Evolutionary conservation across 2,888 invertebrate species (phyloP).

Genomic region (Sesia bembeciformis): DNA sequence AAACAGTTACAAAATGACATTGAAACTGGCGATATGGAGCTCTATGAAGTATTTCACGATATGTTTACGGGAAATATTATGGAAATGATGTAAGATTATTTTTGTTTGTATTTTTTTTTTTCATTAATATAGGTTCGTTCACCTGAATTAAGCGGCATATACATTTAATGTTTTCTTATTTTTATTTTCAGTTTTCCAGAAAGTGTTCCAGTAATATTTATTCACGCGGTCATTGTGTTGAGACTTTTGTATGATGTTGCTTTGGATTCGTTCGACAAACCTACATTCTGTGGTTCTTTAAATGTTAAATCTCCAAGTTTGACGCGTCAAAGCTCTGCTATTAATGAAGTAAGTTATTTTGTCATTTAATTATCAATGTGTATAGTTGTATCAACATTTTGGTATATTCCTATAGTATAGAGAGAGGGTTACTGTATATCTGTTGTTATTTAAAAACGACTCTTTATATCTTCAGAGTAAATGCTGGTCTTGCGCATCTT

Average conservation of each 20-base stretch:
- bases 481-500: no score
- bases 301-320: slow-evolving; percentile 79
- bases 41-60: slow-evolving; percentile 77
- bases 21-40: slow-evolving; percentile 50
- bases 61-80: slow-evolving; percentile 85
- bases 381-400: no score
- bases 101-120: not conserved
- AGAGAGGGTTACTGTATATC: no score
- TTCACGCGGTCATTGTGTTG: slow-evolving; percentile 89
- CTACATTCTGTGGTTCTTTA: slow-evolving; percentile 79
- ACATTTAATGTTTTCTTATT: not conserved
- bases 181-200: slow-evolving; percentile 75
- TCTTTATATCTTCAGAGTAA: no score
- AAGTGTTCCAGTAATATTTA: slow-evolving; percentile 83
- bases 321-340: slow-evolving; percentile 74
- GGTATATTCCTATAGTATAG: no score
- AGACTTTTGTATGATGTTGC: slow-evolving; percentile 95
- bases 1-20: slow-evolving; percentile 58
- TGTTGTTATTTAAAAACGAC: no score
- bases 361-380: no score
- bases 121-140: not conserved
- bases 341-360: slow-evolving; percentile 69
- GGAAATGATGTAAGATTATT: slow-evolving; percentile 75
- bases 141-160: not conserved
- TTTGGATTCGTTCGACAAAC: slow-evolving; percentile 95